A percentile compares a stretch with the other conserved stretches of the same genome.
Evolutionary conservation across 2,888 invertebrate species (phyloP).

Genomic region (Hesperia comma): DNA sequence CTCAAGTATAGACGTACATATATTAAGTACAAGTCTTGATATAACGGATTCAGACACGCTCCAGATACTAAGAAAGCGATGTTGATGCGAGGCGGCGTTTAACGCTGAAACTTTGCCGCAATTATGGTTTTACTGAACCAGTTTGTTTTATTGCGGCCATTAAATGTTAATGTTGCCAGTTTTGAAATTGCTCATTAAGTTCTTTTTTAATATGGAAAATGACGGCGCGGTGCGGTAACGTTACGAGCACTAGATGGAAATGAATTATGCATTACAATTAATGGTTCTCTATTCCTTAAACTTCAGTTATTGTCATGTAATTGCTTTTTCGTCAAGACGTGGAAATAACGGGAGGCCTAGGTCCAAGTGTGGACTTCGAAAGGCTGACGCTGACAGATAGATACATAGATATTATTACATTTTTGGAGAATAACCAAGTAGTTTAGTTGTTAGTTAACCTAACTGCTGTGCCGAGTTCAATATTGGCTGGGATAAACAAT

Average conservation of each 20-base stretch:
- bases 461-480: too few relatives aligned
- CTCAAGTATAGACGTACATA: too few relatives aligned
- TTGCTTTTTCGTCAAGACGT: too few relatives aligned
- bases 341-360: too few relatives aligned
- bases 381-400: too few relatives aligned
- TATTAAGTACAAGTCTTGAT: too few relatives aligned
- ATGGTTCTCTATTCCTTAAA: background rate
- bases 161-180: slow-evolving; percentile 30
- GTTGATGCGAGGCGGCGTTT: slow-evolving; percentile 8
- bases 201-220: background rate
- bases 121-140: slow-evolving; percentile 27
- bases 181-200: slow-evolving; percentile 19
- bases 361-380: too few relatives aligned
- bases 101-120: slow-evolving; percentile 25
- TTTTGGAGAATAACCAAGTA: too few relatives aligned
- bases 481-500: too few relatives aligned
- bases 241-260: background rate
- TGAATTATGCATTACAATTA: background rate
- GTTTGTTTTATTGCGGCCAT: slow-evolving; percentile 31
- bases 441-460: too few relatives aligned
- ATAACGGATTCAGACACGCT: background rate
- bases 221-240: background rate
- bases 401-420: too few relatives aligned
- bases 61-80: slow-evolving; percentile 8
- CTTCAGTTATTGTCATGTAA: too few relatives aligned